A percentile compares a stretch with the other conserved stretches of the same genome.
These are phyloP conservation scores for Tragopan temminckii DNA, from an alignment of 2,797 vertebrate genomes.

Conservation along the genomic window DNA sequence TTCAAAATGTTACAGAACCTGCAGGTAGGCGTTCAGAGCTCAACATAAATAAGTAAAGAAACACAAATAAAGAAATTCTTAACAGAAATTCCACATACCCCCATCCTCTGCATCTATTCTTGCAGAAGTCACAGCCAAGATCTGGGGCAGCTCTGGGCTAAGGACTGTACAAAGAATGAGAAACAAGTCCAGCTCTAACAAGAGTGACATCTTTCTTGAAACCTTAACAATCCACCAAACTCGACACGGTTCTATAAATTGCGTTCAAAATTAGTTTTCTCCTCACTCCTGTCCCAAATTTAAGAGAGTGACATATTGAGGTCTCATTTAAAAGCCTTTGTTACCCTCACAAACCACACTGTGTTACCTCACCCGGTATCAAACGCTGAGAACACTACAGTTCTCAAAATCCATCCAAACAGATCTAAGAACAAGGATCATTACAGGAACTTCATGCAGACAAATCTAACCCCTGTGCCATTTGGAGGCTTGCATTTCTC, in stretches of 20 bases:
- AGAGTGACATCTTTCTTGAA: not conserved
- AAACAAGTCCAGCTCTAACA: not conserved
- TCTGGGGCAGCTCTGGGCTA: not conserved
- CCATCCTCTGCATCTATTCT: not conserved
- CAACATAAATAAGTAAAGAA: not conserved
- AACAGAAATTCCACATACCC: not conserved
- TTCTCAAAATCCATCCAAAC: not conserved
- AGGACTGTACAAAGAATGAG: not conserved
- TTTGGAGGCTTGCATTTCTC: not conserved
- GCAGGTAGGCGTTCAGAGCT: not conserved
- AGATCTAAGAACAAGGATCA: not conserved
- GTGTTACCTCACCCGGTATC: not conserved
- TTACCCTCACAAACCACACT: not conserved
- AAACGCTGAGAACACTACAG: not conserved
- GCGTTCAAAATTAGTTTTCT: constrained; percentile 53
- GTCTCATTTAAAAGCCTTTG: constrained; percentile 49
- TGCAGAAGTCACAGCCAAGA: not conserved
- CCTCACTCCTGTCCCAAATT: constrained; percentile 49
- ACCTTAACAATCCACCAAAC: not conserved
- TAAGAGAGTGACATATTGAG: constrained; percentile 39
- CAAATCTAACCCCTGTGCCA: not conserved
- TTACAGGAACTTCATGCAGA: not conserved
- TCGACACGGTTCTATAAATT: not conserved
- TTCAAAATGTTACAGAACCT: not conserved
- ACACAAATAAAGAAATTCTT: not conserved